Base-by-base conservation (phyloP, 1,140 invertebrate genomes). In the Patella vulgata region DNA sequence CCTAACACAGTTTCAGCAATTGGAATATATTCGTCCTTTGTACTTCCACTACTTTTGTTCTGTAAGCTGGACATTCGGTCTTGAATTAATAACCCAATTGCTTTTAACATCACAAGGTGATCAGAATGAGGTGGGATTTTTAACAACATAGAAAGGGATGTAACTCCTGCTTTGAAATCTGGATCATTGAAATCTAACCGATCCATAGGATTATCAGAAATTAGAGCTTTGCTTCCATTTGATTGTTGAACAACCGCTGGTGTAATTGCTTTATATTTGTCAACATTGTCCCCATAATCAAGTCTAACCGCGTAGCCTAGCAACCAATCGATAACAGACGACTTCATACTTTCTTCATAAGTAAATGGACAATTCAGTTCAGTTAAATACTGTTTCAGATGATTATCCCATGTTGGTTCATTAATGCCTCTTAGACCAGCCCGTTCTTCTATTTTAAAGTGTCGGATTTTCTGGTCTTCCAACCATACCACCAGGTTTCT, bases 391-490 rank as follows among this genome's bases (percentile, higher is more conserved):
- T 90, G 87, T 62, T 89, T 77, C 82, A 91, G 95, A 17, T 87
- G 85, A 73, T 89, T 86, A 27, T 87, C 83, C 95, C 95, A 98
- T 39, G 88, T 79, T 2, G 84, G 75, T 21, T 87, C 86, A 51
- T 86, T 81, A 6, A 90, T 88, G 62, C 91, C 87, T 48, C 91
- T 86, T 23, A 98, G 79, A 1, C 83, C 85, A 63, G 88, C 88
- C 25, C 94, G 85, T 61, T 94, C 91, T 80, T 96, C 92, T 60
- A 94, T 92, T 72, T 90, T 90, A 73, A 95, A 95, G 72, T 91
- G 89, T 19, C 95, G 89, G 69, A 97, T 96, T 85, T 94, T 96
- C 81, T 96, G 93, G 81, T 96, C 93, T 85, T 98, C 96, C 27
- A 98, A 77, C 96, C 96, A 98, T 1, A 92, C 77, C 21, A 97